Conservation (phyloP, 2,797 vertebrate genomes). For the Artibeus lituratus region DNA sequence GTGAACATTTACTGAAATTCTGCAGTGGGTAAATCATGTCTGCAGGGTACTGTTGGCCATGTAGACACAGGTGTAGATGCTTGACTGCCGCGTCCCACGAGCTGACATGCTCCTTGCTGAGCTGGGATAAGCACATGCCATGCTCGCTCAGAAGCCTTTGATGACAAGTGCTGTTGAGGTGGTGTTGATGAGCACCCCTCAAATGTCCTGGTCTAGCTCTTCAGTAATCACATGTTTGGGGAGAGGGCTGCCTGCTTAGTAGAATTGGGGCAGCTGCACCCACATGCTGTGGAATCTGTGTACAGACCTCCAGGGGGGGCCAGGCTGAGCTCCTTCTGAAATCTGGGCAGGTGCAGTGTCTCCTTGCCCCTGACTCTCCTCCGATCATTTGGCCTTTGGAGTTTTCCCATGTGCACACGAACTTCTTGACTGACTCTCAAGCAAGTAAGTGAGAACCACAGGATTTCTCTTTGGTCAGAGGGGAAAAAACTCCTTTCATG, state of each 20-base stretch:
- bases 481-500: fast-evolving
- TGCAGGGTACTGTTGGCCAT: neutral
- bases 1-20: neutral
- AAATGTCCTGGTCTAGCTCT: neutral
- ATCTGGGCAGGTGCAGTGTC: fast-evolving
- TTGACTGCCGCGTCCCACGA: neutral
- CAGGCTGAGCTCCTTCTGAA: neutral
- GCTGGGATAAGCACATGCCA: neutral
- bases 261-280: neutral
- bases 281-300: neutral
- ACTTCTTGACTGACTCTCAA: neutral
- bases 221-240: fast-evolving
- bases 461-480: neutral
- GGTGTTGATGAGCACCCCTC: neutral
- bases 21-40: neutral
- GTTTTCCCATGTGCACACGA: neutral
- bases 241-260: neutral
- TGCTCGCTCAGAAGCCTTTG: neutral
- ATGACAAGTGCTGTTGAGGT: neutral
- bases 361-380: neutral
- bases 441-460: neutral
- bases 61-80: neutral
- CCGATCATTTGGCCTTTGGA: neutral
- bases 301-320: fast-evolving
- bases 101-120: neutral